These are phyloP conservation scores for Spisula solida DNA, from an alignment of 2,888 invertebrate genomes.

Conservation along the genomic window DNA sequence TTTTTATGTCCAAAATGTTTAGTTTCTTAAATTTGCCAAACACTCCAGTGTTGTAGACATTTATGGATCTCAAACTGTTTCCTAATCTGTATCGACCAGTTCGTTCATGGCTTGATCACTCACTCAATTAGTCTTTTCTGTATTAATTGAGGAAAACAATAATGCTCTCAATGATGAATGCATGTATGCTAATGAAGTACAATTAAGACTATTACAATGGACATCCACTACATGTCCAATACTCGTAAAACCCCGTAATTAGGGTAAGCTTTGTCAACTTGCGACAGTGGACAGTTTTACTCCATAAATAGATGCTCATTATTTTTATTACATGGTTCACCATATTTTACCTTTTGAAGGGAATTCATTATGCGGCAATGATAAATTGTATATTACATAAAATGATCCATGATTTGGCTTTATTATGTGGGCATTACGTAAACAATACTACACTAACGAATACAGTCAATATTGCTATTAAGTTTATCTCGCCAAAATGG, in stretches of 20 bases:
- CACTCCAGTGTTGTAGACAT: background rate
- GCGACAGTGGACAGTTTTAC: background rate
- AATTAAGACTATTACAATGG: background rate
- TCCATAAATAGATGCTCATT: background rate
- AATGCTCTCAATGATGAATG: background rate
- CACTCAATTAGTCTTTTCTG: background rate
- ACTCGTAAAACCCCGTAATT: background rate
- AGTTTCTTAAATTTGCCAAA: background rate
- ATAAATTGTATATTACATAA: background rate
- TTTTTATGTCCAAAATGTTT: background rate
- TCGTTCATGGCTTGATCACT: background rate
- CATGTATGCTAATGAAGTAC: background rate
- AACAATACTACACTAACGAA: too few relatives aligned
- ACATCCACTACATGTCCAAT: background rate
- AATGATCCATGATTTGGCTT: too few relatives aligned
- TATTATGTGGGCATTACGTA: too few relatives aligned
- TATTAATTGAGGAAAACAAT: conserved; percentile 1
- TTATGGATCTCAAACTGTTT: background rate
- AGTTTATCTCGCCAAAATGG: too few relatives aligned
- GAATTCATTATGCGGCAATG: background rate
- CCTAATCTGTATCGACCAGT: background rate
- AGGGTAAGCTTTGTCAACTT: background rate
- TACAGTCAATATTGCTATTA: too few relatives aligned
- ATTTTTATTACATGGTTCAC: conserved; percentile 11
- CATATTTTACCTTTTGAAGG: conserved; percentile 1